Evolutionary conservation across 1,140 invertebrate species (phyloP).

Genomic region (Drepana arcuata): DNA sequence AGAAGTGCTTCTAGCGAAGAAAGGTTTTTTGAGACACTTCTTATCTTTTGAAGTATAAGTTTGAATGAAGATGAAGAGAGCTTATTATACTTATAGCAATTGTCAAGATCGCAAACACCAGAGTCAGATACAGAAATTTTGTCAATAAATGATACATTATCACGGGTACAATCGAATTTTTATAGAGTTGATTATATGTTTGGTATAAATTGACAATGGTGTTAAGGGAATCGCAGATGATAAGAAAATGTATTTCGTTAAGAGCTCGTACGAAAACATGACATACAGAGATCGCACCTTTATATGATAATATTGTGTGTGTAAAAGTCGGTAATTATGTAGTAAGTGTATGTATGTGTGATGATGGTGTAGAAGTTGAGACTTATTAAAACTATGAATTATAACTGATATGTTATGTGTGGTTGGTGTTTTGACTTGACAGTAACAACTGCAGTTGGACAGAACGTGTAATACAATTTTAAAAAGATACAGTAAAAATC

Average conservation of each 20-base stretch:
- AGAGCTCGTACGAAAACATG: not conserved
- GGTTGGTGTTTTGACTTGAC: not conserved
- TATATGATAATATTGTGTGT: not conserved
- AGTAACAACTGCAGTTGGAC: not conserved
- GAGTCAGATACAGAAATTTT: not conserved
- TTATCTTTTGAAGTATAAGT: not conserved
- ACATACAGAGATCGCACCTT: not conserved
- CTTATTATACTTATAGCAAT: not conserved
- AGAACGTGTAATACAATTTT: not conserved
- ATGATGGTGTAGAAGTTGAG: no score
- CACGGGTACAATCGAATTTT: no score
- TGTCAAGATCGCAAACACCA: not conserved
- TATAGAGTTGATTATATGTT: not conserved
- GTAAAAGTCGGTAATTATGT: not conserved
- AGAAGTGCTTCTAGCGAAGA: not conserved
- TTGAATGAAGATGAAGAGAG: not conserved
- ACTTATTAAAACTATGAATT: no score
- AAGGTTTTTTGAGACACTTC: not conserved
- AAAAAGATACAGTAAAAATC: not conserved
- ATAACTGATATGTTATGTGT: not conserved
- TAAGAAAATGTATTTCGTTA: not conserved
- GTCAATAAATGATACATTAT: no score
- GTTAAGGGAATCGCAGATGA: not conserved
- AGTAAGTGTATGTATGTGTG: not conserved
- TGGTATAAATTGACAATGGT: not conserved